Percentiles rank a stretch among this genome's conserved stretches.
These are phyloP conservation scores for Acanthisitta chloris DNA, from an alignment of 2,113 vertebrate species.

Conservation along the genomic window DNA sequence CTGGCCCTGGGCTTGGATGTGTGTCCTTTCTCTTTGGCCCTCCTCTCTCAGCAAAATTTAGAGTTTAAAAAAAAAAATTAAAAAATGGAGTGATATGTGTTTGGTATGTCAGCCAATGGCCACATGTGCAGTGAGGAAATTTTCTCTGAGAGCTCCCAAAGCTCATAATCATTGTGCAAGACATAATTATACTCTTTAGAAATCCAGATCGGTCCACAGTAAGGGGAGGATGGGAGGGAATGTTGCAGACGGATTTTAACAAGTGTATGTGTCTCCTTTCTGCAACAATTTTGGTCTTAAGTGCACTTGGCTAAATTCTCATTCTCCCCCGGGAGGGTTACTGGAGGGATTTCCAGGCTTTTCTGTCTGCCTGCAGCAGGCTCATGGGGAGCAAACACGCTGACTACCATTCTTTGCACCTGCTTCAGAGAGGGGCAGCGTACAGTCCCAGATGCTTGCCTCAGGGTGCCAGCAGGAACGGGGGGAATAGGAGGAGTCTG, in stretches of 20 bases:
- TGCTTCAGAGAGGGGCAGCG: conserved; percentile 56
- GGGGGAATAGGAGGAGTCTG: conserved; percentile 50
- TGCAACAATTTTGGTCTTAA: conserved; percentile 53
- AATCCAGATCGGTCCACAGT: conserved; percentile 53
- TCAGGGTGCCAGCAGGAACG: conserved; percentile 53
- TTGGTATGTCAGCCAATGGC: conserved; percentile 55
- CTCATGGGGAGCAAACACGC: conserved; percentile 54
- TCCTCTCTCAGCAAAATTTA: conserved; percentile 11
- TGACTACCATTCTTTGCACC: conserved; percentile 56
- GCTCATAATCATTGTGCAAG: conserved; percentile 64
- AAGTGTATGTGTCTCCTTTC: conserved; percentile 52
- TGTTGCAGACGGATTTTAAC: conserved; percentile 36
- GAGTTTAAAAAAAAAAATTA: not conserved
- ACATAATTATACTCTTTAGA: conserved; percentile 71
- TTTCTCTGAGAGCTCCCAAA: conserved; percentile 65
- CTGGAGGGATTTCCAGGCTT: conserved; percentile 58
- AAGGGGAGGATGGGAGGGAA: conserved; percentile 37
- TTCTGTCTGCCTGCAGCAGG: conserved; percentile 50
- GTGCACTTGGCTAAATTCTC: conserved; percentile 51
- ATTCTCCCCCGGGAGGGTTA: conserved; percentile 36
- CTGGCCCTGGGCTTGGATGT: not conserved
- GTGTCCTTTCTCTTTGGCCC: not conserved
- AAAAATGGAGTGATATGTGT: conserved; percentile 11
- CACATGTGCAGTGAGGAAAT: conserved; percentile 65
- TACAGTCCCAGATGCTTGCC: conserved; percentile 62